Conservation (phyloP, 2,888 invertebrate species). For the Quadroppia sp. region DNA sequence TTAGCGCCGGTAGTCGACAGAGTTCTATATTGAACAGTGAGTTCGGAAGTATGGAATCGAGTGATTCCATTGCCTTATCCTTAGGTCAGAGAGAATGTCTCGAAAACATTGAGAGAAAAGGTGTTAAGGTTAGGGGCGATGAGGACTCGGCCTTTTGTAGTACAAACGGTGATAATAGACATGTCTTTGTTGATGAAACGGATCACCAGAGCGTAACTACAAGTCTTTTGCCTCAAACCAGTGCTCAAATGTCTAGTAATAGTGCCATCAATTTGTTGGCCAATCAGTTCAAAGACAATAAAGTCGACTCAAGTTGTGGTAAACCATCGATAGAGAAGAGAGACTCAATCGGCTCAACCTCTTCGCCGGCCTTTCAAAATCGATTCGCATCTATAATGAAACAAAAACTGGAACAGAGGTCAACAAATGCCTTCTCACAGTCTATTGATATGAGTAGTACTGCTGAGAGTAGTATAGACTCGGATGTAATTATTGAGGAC, state of each 20-base stretch:
- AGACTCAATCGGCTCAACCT: slow-evolving; percentile 38
- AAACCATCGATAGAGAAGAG: slow-evolving; percentile 25
- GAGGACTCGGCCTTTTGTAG: slow-evolving; percentile 39
- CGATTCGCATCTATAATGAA: slow-evolving; percentile 42
- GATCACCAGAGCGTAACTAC: slow-evolving; percentile 33
- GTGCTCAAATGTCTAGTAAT: slow-evolving; percentile 5
- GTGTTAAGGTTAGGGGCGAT: neutral
- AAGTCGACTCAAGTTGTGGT: neutral
- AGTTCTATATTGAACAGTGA: slow-evolving; percentile 46
- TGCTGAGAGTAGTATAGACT: slow-evolving; percentile 27
- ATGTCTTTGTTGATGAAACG: slow-evolving; percentile 30
- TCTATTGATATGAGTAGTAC: slow-evolving; percentile 12
- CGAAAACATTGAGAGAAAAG: slow-evolving; percentile 4
- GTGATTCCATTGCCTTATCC: slow-evolving; percentile 43
- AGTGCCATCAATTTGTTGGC: neutral
- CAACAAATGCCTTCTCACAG: slow-evolving; percentile 11
- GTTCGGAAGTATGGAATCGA: slow-evolving; percentile 46
- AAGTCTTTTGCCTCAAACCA: slow-evolving; percentile 24
- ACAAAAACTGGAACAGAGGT: slow-evolving; percentile 41
- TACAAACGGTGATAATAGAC: slow-evolving; percentile 35
- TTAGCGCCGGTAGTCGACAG: slow-evolving; percentile 45
- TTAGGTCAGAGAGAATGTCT: slow-evolving; percentile 16
- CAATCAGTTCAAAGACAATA: slow-evolving; percentile 8
- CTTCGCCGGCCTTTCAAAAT: slow-evolving; percentile 39
- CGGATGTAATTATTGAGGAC: neutral